These are phyloP conservation scores for Philaethria dido DNA, from an alignment of 2,888 invertebrate genomes.

Conservation along the genomic window DNA sequence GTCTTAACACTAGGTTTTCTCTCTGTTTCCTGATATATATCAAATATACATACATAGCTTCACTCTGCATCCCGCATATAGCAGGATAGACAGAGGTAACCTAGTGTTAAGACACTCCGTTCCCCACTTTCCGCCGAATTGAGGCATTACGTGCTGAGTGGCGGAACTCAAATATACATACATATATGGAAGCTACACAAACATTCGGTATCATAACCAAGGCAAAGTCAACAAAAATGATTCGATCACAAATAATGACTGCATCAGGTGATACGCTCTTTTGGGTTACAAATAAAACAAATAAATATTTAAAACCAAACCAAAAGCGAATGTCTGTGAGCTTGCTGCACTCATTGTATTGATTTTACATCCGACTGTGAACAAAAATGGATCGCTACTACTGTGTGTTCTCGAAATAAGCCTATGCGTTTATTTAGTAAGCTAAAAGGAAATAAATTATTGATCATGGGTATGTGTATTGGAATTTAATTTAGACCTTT, in stretches of 20 bases:
- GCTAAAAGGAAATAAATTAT: no score
- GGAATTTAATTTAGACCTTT: no score
- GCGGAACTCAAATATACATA: no score
- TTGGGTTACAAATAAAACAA: constrained; percentile 44
- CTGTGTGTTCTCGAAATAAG: constrained; percentile 44
- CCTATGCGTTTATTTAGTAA: neutral
- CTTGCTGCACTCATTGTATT: constrained; percentile 73
- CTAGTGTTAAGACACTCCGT: no score
- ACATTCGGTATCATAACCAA: constrained; percentile 12
- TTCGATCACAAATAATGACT: constrained; percentile 38
- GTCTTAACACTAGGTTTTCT: no score
- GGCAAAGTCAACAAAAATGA: constrained; percentile 7
- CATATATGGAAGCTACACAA: neutral
- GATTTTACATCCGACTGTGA: constrained; percentile 74
- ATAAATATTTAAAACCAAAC: constrained; percentile 46
- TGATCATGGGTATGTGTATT: no score
- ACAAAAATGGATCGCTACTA: constrained; percentile 64
- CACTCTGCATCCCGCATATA: no score
- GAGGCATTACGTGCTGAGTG: no score
- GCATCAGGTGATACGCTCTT: constrained; percentile 39
- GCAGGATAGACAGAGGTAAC: no score
- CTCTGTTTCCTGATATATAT: no score
- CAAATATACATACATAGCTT: no score
- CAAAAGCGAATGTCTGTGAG: constrained; percentile 64
- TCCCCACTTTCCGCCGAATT: no score